Evolutionary conservation across 2,888 invertebrate species (phyloP).

Genomic region (Pilophorus perplexus): DNA sequence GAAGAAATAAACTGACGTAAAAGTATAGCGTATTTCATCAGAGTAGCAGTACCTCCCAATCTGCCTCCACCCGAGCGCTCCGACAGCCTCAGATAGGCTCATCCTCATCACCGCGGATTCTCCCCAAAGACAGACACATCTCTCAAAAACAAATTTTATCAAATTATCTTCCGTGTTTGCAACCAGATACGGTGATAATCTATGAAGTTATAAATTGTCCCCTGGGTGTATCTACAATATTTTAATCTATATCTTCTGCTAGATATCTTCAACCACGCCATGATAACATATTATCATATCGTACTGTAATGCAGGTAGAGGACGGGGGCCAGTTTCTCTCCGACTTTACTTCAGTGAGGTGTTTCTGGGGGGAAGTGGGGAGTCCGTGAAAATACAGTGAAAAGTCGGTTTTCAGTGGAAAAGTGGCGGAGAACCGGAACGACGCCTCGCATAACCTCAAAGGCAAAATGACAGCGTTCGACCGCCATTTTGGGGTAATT

Average conservation of each 20-base stretch:
- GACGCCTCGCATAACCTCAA: too few species aligned
- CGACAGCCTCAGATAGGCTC: conserved; percentile 7
- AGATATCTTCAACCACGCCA: conserved; percentile 46
- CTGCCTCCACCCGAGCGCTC: too few species aligned
- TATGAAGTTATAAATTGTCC: conserved; percentile 47
- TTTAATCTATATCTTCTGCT: conserved; percentile 47
- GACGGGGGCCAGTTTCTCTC: conserved; percentile 43
- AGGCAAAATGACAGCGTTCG: too few species aligned
- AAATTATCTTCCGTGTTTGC: conserved; percentile 46
- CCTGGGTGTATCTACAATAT: conserved; percentile 47
- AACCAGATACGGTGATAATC: conserved; percentile 47
- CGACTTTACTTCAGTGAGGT: conserved; percentile 42
- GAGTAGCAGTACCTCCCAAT: too few species aligned
- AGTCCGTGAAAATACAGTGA: background rate
- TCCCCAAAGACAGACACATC: conserved; percentile 22
- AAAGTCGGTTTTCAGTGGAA: background rate
- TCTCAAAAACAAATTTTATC: conserved; percentile 45
- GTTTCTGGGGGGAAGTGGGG: conserved; percentile 8
- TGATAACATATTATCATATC: conserved; percentile 48
- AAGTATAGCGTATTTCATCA: too few species aligned
- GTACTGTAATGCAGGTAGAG: conserved; percentile 45
- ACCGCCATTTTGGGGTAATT: too few species aligned
- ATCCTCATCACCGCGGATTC: conserved; percentile 30
- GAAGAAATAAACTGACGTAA: too few species aligned
- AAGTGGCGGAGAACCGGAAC: too few species aligned